A percentile compares a stretch with the other conserved stretches of the same genome.
phyloP scores from a whole-genome alignment of 2,113 vertebrate genomes.

The Cygnus atratus region DNA sequence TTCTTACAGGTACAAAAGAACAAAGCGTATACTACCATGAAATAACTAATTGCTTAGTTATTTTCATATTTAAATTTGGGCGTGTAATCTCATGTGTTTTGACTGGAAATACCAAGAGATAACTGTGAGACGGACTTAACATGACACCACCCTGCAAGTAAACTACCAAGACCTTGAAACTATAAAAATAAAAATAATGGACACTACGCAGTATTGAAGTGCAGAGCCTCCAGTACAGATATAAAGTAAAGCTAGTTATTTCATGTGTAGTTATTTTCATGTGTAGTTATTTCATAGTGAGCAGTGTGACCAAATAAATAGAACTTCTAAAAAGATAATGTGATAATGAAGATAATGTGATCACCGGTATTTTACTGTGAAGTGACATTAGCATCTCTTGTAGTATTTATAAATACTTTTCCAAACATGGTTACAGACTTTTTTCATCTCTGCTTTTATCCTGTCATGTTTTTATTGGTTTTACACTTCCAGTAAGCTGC shows the following conservation, averaged over 20 bases:
- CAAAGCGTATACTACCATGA: background rate
- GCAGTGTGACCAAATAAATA: background rate
- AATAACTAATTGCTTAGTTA: background rate
- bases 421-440: background rate
- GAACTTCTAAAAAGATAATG: background rate
- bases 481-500: background rate
- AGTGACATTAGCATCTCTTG: background rate
- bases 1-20: background rate
- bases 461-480: background rate
- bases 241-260: background rate
- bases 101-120: background rate
- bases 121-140: background rate
- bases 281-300: background rate
- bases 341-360: background rate
- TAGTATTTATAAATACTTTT: background rate
- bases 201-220: background rate
- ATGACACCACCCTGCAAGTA: background rate
- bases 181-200: background rate
- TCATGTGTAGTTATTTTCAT: background rate
- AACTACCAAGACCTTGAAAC: background rate
- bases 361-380: background rate
- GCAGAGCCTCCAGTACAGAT: background rate
- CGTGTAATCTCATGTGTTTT: background rate
- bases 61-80: background rate
- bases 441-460: background rate